These are phyloP conservation scores for Nebria ingens DNA, from an alignment of 1,140 invertebrate genomes.

Conservation along the genomic window DNA sequence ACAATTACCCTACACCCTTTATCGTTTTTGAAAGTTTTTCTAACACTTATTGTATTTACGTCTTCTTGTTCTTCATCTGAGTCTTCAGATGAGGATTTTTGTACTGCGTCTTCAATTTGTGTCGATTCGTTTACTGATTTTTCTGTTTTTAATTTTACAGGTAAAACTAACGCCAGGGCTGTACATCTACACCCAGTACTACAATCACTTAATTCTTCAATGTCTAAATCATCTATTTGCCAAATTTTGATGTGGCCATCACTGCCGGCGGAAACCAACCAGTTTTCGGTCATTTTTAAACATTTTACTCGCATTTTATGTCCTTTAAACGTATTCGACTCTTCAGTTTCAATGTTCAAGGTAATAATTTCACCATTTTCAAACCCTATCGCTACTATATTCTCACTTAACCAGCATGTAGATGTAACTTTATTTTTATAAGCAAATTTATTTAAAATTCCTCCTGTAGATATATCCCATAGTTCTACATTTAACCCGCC, in stretches of 20 bases:
- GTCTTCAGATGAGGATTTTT: conserved; percentile 13
- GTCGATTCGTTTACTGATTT: conserved; percentile 2
- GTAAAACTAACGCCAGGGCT: conserved; percentile 39
- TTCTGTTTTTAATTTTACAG: conserved; percentile 17
- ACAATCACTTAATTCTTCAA: conserved; percentile 39
- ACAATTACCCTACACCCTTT: background rate
- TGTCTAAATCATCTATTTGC: conserved; percentile 38
- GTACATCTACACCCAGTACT: conserved; percentile 50
- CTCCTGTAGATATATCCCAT: conserved; percentile 61
- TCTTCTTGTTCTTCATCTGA: conserved; percentile 11
- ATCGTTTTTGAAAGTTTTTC: conserved; percentile 5
- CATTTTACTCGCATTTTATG: conserved; percentile 60
- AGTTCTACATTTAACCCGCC: conserved; percentile 60
- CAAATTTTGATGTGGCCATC: conserved; percentile 71
- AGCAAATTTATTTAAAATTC: conserved; percentile 46
- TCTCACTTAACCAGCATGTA: conserved; percentile 49
- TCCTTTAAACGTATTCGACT: conserved; percentile 41
- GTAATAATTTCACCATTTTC: conserved; percentile 58
- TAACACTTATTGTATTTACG: conserved; percentile 13
- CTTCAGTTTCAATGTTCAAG: conserved; percentile 42
- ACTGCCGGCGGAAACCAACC: conserved; percentile 50
- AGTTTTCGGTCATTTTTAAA: conserved; percentile 39
- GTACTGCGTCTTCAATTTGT: background rate
- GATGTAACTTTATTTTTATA: conserved; percentile 52
- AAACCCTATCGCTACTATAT: conserved; percentile 53